Evolutionary conservation across 2,113 vertebrate species (phyloP).

Genomic region (Arenaria interpres): DNA sequence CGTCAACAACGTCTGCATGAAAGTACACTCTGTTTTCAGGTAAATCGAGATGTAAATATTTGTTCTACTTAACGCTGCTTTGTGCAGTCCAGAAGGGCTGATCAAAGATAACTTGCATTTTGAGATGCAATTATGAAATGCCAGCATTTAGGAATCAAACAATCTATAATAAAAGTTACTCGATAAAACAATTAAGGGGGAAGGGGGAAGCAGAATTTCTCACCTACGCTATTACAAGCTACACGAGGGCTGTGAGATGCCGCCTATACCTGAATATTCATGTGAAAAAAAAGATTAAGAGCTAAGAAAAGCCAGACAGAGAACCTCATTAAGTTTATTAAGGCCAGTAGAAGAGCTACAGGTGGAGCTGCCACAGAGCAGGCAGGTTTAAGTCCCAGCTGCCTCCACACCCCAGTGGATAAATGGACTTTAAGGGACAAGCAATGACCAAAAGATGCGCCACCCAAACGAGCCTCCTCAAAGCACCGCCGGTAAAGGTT

Average conservation of each 20-base stretch:
- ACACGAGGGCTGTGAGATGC: background rate
- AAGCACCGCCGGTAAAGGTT: background rate
- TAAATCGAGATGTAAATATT: background rate
- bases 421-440: background rate
- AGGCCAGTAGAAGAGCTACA: background rate
- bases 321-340: background rate
- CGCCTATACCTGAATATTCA: background rate
- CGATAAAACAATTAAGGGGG: background rate
- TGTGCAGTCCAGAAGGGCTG: background rate
- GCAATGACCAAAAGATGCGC: fast-evolving
- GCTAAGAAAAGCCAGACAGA: background rate
- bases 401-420: fast-evolving
- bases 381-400: background rate
- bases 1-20: background rate
- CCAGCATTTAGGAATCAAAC: background rate
- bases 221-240: background rate
- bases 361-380: background rate
- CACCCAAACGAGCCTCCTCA: background rate
- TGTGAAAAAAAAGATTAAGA: background rate
- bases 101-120: background rate
- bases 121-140: background rate
- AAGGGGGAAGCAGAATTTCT: background rate
- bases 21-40: background rate
- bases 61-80: background rate
- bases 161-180: background rate